These are phyloP conservation scores for Heliconius himera DNA, from an alignment of 1,140 invertebrate species.

Conservation along the genomic window DNA sequence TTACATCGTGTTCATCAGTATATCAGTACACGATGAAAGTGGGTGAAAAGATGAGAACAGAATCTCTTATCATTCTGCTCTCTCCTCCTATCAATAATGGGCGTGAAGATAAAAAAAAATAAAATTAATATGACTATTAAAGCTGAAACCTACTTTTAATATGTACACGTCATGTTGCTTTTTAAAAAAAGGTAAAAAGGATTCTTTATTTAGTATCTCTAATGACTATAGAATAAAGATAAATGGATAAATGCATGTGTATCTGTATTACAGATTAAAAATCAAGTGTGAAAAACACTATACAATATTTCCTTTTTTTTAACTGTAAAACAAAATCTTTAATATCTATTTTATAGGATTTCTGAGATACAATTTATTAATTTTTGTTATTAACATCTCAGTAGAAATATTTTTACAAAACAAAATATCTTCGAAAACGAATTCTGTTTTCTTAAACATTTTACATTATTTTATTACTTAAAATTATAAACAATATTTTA, in stretches of 20 bases:
- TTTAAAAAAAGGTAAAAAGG: neutral
- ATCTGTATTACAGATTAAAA: neutral
- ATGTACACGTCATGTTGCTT: slow-evolving; percentile 13
- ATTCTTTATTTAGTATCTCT: neutral
- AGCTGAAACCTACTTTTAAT: slow-evolving; percentile 55
- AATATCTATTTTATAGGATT: too few relatives aligned
- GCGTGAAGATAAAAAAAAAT: neutral
- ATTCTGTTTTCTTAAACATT: too few relatives aligned
- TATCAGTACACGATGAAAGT: neutral
- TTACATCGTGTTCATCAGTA: too few relatives aligned
- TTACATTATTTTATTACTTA: too few relatives aligned
- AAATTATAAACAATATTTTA: neutral
- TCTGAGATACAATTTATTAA: too few relatives aligned
- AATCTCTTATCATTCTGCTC: neutral
- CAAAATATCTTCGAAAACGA: too few relatives aligned
- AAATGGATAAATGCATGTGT: neutral
- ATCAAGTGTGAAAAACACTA: neutral
- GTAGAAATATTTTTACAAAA: too few relatives aligned
- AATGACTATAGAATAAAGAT: neutral
- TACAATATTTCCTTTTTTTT: neutral
- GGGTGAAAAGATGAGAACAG: neutral
- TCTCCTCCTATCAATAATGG: too few relatives aligned
- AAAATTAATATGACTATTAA: slow-evolving; percentile 57
- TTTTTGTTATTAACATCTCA: too few relatives aligned
- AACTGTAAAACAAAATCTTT: too few relatives aligned